Conservation (phyloP, 2,797 vertebrate genomes). For the Sorex maritimensis region DNA sequence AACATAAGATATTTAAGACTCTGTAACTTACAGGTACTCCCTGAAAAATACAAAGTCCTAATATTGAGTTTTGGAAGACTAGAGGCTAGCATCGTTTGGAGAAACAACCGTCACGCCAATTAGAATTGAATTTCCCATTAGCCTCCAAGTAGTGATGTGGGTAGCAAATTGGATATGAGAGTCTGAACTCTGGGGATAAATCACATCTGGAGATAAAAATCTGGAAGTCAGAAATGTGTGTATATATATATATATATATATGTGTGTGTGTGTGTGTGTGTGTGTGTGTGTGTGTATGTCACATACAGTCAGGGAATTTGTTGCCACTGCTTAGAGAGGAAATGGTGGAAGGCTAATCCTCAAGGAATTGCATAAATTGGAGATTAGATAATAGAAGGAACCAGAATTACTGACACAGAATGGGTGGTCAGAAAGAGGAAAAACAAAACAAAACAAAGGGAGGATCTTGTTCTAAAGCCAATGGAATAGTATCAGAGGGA, state of each 20-base stretch:
- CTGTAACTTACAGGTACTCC: too few relatives aligned
- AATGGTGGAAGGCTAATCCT: neutral
- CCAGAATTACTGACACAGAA: neutral
- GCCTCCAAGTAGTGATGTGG: neutral
- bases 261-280: neutral
- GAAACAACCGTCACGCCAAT: neutral
- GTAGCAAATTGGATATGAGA: neutral
- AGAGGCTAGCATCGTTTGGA: neutral
- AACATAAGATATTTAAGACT: neutral
- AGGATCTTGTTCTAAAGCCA: neutral
- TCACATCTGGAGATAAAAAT: conserved; percentile 16
- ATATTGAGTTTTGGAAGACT: neutral
- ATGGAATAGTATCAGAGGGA: neutral
- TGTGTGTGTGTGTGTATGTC: neutral
- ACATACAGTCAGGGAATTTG: neutral
- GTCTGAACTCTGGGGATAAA: conserved; percentile 1
- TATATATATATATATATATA: too few relatives aligned
- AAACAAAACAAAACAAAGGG: neutral
- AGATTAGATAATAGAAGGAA: neutral
- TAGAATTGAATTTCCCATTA: neutral
- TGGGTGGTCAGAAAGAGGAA: neutral
- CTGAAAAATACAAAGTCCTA: neutral
- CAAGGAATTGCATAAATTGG: neutral
- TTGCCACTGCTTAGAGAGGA: neutral
- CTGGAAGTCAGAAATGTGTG: neutral